A percentile compares a stretch with the other conserved stretches of the same genome.
phyloP scores from a whole-genome alignment of 2,888 invertebrate species.

The Epinotia ramella region DNA sequence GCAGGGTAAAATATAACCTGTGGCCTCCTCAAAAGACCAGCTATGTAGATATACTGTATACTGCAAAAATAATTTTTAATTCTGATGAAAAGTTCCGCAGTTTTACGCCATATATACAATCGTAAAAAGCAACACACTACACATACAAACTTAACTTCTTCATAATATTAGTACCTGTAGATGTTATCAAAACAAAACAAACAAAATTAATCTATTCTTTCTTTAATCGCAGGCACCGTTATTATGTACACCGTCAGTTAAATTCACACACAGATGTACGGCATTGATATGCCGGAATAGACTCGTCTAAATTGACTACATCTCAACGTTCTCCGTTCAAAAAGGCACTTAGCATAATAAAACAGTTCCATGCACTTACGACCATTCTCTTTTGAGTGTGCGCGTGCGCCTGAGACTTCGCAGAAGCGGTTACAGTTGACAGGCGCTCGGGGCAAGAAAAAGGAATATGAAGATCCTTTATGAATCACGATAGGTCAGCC shows the following conservation, averaged over 20 bases:
- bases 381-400: neutral
- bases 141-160: too few relatives aligned
- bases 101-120: too few relatives aligned
- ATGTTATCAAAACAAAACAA: too few relatives aligned
- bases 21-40: too few relatives aligned
- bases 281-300: slow-evolving; percentile 20
- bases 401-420: neutral
- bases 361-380: neutral
- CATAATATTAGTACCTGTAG: too few relatives aligned
- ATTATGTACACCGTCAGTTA: slow-evolving; percentile 2
- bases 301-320: slow-evolving; percentile 9
- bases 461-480: slow-evolving; percentile 52
- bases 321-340: neutral
- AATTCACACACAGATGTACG: slow-evolving; percentile 3
- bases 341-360: neutral
- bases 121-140: too few relatives aligned
- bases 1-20: too few relatives aligned
- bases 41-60: too few relatives aligned
- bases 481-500: slow-evolving; percentile 4
- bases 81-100: too few relatives aligned
- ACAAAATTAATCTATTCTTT: too few relatives aligned
- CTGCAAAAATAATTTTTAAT: too few relatives aligned
- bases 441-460: slow-evolving; percentile 1
- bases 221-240: neutral
- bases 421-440: slow-evolving; percentile 8